phyloP scores from a whole-genome alignment of 2,113 vertebrate species.

The Neodon shergylaensis region DNA sequence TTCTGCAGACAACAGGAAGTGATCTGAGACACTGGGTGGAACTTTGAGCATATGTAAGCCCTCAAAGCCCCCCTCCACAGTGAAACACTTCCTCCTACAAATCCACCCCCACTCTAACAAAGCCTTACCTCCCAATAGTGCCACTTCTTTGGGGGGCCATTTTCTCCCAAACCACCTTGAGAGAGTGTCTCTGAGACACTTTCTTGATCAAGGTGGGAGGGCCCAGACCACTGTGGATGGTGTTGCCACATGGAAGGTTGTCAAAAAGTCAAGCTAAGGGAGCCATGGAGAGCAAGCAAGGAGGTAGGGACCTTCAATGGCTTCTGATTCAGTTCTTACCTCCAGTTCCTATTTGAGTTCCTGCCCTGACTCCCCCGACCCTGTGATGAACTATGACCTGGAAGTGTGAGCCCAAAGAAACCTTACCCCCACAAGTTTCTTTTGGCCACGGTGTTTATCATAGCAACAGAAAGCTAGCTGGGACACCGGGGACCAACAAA shows the following conservation, averaged over 20 bases:
- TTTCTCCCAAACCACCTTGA: neutral
- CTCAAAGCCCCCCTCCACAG: neutral
- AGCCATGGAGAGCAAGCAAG: neutral
- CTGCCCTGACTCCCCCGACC: neutral
- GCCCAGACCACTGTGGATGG: neutral
- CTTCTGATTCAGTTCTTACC: neutral
- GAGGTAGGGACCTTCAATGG: neutral
- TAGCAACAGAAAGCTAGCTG: neutral
- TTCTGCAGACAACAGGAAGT: neutral
- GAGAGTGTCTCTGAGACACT: neutral
- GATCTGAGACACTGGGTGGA: neutral
- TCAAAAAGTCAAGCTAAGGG: neutral
- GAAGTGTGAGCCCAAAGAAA: neutral
- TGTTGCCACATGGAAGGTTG: neutral
- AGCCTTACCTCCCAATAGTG: neutral
- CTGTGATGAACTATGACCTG: neutral
- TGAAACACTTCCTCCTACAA: neutral
- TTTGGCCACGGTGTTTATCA: neutral
- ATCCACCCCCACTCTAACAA: neutral
- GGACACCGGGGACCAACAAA: neutral
- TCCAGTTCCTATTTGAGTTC: neutral
- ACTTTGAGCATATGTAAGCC: neutral
- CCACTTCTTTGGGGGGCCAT: neutral
- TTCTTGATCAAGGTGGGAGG: neutral
- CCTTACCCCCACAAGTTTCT: neutral